A percentile compares a stretch with the other conserved stretches of the same genome.
Conservation (phyloP, 2,113 vertebrate genomes). For the Myotis brandtii region DNA sequence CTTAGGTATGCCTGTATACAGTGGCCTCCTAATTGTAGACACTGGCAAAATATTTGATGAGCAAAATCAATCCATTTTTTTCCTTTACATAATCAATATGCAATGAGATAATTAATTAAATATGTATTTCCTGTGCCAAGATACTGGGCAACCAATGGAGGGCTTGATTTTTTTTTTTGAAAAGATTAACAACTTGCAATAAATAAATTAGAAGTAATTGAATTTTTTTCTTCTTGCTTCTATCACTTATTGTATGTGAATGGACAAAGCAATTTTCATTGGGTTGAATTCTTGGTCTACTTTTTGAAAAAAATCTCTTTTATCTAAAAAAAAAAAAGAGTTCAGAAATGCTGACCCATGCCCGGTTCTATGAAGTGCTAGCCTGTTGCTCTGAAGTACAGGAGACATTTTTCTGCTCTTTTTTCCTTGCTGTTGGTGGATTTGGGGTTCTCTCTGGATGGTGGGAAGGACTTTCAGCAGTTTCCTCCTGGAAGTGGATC, state of each 20-base stretch:
- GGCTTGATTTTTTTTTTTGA: constrained; percentile 47
- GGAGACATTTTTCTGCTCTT: constrained; percentile 28
- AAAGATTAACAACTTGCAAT: constrained; percentile 59
- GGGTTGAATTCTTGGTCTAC: constrained; percentile 61
- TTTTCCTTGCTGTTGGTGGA: constrained; percentile 1
- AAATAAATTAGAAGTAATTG: constrained; percentile 72
- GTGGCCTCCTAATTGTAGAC: not conserved
- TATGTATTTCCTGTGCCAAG: constrained; percentile 53
- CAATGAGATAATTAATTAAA: constrained; percentile 47
- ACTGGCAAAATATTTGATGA: not conserved
- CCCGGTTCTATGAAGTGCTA: constrained; percentile 61
- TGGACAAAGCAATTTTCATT: constrained; percentile 62
- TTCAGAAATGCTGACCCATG: constrained; percentile 73
- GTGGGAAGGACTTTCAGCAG: not conserved
- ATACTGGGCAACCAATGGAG: constrained; percentile 18
- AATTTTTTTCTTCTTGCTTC: constrained; percentile 61
- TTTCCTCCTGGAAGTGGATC: not conserved
- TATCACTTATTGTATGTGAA: constrained; percentile 59
- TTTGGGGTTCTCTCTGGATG: not conserved
- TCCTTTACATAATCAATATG: constrained; percentile 28
- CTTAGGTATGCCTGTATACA: not conserved
- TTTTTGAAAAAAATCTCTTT: constrained; percentile 68
- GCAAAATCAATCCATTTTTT: constrained; percentile 25
- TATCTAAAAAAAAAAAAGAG: constrained; percentile 77
- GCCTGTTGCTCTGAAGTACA: constrained; percentile 61